Base-by-base conservation (phyloP, 2,888 invertebrate species). In the Drosophila borborema region DNA sequence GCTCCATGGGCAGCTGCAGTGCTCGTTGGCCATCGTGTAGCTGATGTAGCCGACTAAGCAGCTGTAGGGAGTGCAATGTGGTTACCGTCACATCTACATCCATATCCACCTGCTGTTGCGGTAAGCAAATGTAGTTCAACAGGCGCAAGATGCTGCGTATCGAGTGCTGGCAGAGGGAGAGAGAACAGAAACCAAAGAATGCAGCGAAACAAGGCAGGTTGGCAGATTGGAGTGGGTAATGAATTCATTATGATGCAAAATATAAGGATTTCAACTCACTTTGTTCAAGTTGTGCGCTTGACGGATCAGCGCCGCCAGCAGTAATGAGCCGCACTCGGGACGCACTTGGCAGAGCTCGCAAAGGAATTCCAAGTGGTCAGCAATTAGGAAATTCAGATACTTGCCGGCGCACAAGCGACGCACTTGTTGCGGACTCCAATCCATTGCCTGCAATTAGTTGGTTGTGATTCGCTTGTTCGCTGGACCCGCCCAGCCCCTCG, bases 371-470 rank as follows among this genome's bases (percentile, higher is more conserved):
- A 91, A 91, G 89, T 91, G 90, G 83, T 92, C 91, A 79, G 90
- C 89, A 90, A 92, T 92, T 91, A 92, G 90, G 86, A 92, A 90
- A 87, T 91, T 91, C 83, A 92, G 80, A 89, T 89, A 80, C 62
- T 82, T 79, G 75, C 79, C 86, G 31, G 84, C 82, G 77, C 90
- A 91, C 79, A 92, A 80, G 59, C 91, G 86, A 68, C 89, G 89
- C 81, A 92, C 92, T 92, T 92, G 91, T 90, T 92, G 91, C 88
- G 82, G 79, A 68, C 76, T 88, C 91, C 91, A 91, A 72, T 91
- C 83, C 77, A 75, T 62, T 77, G 81, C 80, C 86, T 86, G 74
- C 83, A 88, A 91, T 92, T 82, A 85, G 73, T 65, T 46, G 60
- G 48, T 71, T 68, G 74, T 77, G 77, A 80, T 72, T 78, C 70